Conservation (phyloP, 35 echinoderm and acorn worm genomes). For the Apostichopus parvimensis region DNA sequence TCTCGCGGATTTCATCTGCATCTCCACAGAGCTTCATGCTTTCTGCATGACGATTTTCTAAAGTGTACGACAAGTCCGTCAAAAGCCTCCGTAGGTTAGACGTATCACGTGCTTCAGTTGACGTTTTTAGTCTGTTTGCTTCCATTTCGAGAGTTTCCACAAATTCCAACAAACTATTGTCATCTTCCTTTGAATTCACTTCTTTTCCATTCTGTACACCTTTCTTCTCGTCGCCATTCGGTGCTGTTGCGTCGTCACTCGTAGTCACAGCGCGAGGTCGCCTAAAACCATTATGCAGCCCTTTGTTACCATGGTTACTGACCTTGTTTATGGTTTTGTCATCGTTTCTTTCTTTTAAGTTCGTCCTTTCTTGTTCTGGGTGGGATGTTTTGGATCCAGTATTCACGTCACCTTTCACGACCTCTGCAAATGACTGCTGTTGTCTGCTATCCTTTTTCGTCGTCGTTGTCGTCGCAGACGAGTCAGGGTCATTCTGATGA, state of each 20-base stretch:
- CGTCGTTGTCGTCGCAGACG: neutral
- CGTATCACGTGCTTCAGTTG: neutral
- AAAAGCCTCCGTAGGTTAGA: conserved; percentile 10
- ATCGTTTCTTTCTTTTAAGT: neutral
- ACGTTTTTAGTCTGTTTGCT: neutral
- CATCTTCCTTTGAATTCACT: neutral
- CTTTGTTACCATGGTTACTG: neutral
- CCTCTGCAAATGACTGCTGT: neutral
- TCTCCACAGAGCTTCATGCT: conserved; percentile 40
- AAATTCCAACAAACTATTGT: neutral
- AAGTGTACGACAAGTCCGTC: conserved; percentile 3
- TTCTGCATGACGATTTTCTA: conserved; percentile 26
- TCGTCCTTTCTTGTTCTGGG: neutral
- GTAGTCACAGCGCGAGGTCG: neutral
- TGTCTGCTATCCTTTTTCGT: neutral
- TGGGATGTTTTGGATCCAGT: neutral
- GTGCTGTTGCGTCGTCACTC: neutral
- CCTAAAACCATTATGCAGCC: neutral
- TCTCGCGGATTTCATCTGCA: conserved; percentile 7
- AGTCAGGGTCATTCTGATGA: neutral
- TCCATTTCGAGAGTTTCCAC: conserved; percentile 6
- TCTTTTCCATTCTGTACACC: neutral
- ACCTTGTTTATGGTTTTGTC: neutral
- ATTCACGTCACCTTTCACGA: neutral
- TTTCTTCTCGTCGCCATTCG: neutral